Conservation (phyloP, 2,797 vertebrate genomes). For the Acipenser ruthenus region DNA sequence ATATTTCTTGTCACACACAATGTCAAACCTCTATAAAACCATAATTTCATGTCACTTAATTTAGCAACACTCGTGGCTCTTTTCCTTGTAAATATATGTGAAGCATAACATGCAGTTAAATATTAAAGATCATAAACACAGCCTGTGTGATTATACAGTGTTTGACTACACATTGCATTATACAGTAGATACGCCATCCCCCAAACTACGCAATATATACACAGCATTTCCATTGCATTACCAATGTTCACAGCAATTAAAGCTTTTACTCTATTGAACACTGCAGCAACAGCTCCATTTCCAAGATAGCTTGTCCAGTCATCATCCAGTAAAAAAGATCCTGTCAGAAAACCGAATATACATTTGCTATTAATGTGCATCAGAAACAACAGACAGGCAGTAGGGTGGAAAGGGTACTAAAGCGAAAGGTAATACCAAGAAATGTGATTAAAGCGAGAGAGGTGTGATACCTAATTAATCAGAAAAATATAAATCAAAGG, state of each 20-base stretch:
- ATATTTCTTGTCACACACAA: constrained; percentile 3
- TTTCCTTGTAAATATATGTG: constrained; percentile 38
- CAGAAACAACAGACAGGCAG: constrained; percentile 35
- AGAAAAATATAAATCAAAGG: constrained; percentile 53
- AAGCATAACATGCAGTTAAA: constrained; percentile 42
- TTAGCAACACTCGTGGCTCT: constrained; percentile 13
- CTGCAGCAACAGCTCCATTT: constrained; percentile 42
- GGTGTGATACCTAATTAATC: constrained; percentile 47
- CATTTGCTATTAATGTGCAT: constrained; percentile 50
- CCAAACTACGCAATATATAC: not conserved
- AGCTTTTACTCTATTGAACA: constrained; percentile 29
- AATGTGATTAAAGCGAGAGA: constrained; percentile 62
- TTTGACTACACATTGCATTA: constrained; percentile 37
- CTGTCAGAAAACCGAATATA: constrained; percentile 54
- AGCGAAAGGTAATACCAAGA: constrained; percentile 25
- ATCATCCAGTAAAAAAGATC: constrained; percentile 58
- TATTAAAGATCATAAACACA: constrained; percentile 26
- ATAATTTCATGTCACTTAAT: constrained; percentile 15
- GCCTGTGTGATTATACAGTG: constrained; percentile 38
- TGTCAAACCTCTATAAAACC: constrained; percentile 15
- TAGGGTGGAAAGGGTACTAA: not conserved
- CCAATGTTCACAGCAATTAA: constrained; percentile 28
- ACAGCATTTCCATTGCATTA: not conserved
- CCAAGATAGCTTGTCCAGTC: constrained; percentile 57
- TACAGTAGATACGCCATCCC: constrained; percentile 16